Evolutionary conservation across 2,113 vertebrate species (phyloP).

Genomic region (Perca schrenkii): DNA sequence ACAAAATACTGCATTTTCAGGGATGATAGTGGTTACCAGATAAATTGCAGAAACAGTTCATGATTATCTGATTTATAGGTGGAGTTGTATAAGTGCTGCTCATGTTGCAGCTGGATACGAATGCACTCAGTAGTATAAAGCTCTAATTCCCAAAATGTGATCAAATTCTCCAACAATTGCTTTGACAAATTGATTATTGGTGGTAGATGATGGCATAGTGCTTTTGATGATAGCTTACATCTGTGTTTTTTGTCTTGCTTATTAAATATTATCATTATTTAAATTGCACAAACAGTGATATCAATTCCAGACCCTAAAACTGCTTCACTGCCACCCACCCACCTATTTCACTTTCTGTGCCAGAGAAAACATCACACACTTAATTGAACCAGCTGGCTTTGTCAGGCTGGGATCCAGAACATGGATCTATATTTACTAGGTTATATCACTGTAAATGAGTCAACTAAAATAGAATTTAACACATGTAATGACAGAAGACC

Average conservation of each 20-base stretch:
- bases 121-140: neutral
- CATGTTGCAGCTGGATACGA: conserved; percentile 34
- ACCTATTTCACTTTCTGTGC: conserved; percentile 59
- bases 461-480: conserved; percentile 60
- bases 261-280: conserved; percentile 56
- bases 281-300: conserved; percentile 61
- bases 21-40: conserved; percentile 45
- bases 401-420: conserved; percentile 70
- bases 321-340: conserved; percentile 61
- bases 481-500: conserved; percentile 18
- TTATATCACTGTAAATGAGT: conserved; percentile 69
- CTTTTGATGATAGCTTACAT: conserved; percentile 25
- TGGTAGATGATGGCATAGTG: conserved; percentile 5
- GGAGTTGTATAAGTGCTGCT: neutral
- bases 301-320: conserved; percentile 62
- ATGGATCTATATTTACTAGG: conserved; percentile 70
- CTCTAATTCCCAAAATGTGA: conserved; percentile 38
- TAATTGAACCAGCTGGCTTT: conserved; percentile 73
- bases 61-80: conserved; percentile 31
- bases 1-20: conserved; percentile 56
- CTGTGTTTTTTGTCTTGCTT: conserved; percentile 45
- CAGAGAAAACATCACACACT: conserved; percentile 70
- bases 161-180: neutral
- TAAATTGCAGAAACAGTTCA: conserved; percentile 28
- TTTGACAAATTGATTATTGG: conserved; percentile 37